These are phyloP conservation scores for Argyra leucocephala DNA, from an alignment of 2,888 invertebrate genomes.

Conservation along the genomic window DNA sequence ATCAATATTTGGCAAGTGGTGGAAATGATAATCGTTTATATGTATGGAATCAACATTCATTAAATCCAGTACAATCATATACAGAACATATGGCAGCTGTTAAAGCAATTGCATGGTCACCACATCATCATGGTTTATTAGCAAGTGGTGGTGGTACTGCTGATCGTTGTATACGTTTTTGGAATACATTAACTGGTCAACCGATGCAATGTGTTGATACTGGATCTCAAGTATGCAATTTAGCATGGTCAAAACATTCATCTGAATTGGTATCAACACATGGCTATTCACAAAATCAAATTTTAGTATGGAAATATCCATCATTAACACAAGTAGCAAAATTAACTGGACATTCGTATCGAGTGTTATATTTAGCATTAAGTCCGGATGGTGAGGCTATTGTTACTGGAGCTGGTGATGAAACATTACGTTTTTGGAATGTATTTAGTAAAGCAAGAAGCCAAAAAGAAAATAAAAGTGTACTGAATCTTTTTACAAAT, in stretches of 20 bases:
- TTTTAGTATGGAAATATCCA: constrained; percentile 98
- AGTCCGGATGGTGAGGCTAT: constrained; percentile 98
- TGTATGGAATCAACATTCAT: constrained; percentile 68
- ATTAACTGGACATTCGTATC: constrained; percentile 89
- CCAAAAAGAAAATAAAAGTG: constrained; percentile 87
- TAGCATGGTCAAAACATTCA: constrained; percentile 98
- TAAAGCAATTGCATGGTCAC: constrained; percentile 98
- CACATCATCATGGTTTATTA: constrained; percentile 92
- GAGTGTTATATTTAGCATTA: constrained; percentile 90
- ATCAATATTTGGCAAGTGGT: constrained; percentile 92
- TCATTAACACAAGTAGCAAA: constrained; percentile 94
- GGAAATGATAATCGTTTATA: constrained; percentile 71
- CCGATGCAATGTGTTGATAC: constrained; percentile 98
- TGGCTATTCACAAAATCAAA: constrained; percentile 98
- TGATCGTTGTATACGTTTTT: constrained; percentile 91
- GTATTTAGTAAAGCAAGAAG: constrained; percentile 96
- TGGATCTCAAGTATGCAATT: constrained; percentile 94
- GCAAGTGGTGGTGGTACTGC: constrained; percentile 99
- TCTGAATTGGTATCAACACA: constrained; percentile 96
- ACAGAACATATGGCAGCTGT: constrained; percentile 93
- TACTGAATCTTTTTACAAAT: constrained; percentile 83
- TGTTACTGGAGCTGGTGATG: constrained; percentile 97
- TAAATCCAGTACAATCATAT: constrained; percentile 87
- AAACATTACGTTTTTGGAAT: constrained; percentile 97
- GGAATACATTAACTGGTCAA: constrained; percentile 97